phyloP scores from a whole-genome alignment of 2,888 invertebrate genomes.

The Drosophila prostipennis region DNA sequence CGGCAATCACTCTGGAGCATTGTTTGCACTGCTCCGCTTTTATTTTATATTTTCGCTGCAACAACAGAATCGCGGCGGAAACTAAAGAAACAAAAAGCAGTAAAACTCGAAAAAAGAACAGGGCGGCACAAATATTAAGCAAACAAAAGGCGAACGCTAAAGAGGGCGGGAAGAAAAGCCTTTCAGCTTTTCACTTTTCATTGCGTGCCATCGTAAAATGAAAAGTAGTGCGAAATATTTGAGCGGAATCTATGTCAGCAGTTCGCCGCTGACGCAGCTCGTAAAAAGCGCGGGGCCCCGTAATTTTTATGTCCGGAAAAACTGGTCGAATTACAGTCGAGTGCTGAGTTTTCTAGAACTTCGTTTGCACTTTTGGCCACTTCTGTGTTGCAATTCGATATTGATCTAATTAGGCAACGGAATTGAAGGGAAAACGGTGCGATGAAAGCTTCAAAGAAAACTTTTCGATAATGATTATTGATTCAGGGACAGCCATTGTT shows the following conservation, averaged over 20 bases:
- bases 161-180: conserved; percentile 41
- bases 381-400: conserved; percentile 15
- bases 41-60: conserved; percentile 49
- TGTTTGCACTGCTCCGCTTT: conserved; percentile 58
- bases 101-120: conserved; percentile 13
- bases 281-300: conserved; percentile 32
- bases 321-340: conserved; percentile 19
- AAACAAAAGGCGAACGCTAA: conserved; percentile 52
- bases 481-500: conserved; percentile 30
- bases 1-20: conserved; percentile 51
- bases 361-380: conserved; percentile 10
- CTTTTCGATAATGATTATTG: conserved; percentile 64
- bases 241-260: conserved; percentile 65
- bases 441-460: conserved; percentile 33
- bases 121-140: conserved; percentile 52
- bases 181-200: conserved; percentile 54
- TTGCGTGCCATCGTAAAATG: conserved; percentile 61
- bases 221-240: conserved; percentile 67
- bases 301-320: conserved; percentile 41
- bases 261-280: conserved; percentile 21
- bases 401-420: conserved; percentile 37
- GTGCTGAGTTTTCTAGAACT: conserved; percentile 13
- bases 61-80: conserved; percentile 52
- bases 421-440: conserved; percentile 22
- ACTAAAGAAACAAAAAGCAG: conserved; percentile 5